Base-by-base conservation (phyloP, 2,113 vertebrate genomes). In the Corapipo altera region DNA sequence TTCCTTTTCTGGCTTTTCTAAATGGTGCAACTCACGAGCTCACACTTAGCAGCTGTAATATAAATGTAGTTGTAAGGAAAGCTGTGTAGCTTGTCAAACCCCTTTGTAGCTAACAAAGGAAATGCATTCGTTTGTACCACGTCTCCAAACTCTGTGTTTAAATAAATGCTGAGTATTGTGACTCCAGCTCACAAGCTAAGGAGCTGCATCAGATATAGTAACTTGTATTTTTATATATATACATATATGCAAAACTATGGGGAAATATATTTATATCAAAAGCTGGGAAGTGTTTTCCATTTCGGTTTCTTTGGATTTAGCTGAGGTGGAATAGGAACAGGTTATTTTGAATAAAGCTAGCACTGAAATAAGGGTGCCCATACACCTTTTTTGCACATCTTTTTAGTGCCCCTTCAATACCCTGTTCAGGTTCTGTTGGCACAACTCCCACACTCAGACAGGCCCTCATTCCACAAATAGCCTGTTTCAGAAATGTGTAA, bases 51-150 rank as follows among this genome's bases (percentile, higher is more conserved):
- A 79, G 86, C 89, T 92, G 12, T 70, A 90, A 51, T 55, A 76
- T 41, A 88, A 85, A 73, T 58, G 81, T 18, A 46, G 58, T 54
- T 87, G 37, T 39, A 85, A 79, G 1, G 1, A 73, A 88, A 89
- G 88, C 73, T 85, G 33, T 49, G 65, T 17, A 52, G 86, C 92
- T 94, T 93, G 85, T 91, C 82, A 89, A 80, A 58, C 32, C 59
- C 67, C 48, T 96, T 88, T 93, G 90, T 71, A 84, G 82, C 44
- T 67, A 67, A 92, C 86, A 89, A 95, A 95, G 89, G 48, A 72
- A 59, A 80, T 55, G 46, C 9, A 33, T 43, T 67, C 8, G 1
- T 87, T 91, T 77, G 57, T 65, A 39, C 67, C 94, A 3, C 35
- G 28, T 78, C 79, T 92, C 83, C 91, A 92, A 86, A 84, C 35